Conservation (phyloP, 2,797 vertebrate genomes). For the Urophycis tenuis region DNA sequence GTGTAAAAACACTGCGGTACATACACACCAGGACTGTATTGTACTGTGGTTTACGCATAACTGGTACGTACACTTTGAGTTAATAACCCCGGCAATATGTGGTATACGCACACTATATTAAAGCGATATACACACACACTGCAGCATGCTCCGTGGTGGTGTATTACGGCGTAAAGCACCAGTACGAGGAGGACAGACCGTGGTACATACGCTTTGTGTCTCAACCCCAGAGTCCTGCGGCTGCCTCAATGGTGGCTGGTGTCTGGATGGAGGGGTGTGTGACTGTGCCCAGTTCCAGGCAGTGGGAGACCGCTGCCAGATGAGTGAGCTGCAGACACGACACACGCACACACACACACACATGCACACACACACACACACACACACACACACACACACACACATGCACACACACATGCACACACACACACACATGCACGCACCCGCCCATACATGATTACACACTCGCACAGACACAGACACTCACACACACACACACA, state of each 20-base stretch:
- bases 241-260: constrained; percentile 96
- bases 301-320: constrained; percentile 91
- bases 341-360: constrained; percentile 15
- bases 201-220: neutral
- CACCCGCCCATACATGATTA: too few species aligned
- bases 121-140: too few species aligned
- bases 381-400: constrained; percentile 7
- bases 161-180: neutral
- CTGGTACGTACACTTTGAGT: too few species aligned
- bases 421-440: too few species aligned
- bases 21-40: too few species aligned
- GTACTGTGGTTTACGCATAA: too few species aligned
- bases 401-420: constrained; percentile 2
- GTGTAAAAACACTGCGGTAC: too few species aligned
- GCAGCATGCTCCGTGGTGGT: too few species aligned
- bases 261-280: constrained; percentile 85
- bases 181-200: neutral
- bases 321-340: constrained; percentile 91
- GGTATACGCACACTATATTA: too few species aligned
- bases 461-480: too few species aligned
- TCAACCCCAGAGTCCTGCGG: constrained; percentile 80
- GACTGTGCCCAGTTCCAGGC: constrained; percentile 97
- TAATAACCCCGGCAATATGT: too few species aligned
- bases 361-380: neutral
- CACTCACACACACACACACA: too few species aligned